Percentiles rank a stretch among this genome's conserved stretches.
phyloP scores from a whole-genome alignment of 2,797 vertebrate species.

The Halcyon badia region DNA sequence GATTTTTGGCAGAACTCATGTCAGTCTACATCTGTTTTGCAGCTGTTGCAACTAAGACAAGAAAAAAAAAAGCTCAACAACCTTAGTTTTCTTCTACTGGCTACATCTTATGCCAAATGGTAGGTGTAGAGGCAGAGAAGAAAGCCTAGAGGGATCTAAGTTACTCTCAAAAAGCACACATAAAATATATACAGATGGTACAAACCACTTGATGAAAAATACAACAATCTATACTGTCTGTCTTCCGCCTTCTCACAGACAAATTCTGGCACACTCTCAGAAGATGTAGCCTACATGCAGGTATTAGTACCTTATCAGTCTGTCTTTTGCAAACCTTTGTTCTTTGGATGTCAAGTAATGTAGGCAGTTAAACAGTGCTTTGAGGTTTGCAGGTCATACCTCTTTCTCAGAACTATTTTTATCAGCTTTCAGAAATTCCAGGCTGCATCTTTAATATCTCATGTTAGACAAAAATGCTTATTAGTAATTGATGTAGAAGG shows the following conservation, averaged over 20 bases:
- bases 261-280: slow-evolving; percentile 44
- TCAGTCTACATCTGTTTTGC: slow-evolving; percentile 80
- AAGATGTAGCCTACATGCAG: slow-evolving; percentile 68
- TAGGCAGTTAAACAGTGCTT: slow-evolving; percentile 67
- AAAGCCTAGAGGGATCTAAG: slow-evolving; percentile 54
- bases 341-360: slow-evolving; percentile 69
- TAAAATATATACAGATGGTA: slow-evolving; percentile 76
- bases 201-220: slow-evolving; percentile 67
- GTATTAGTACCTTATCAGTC: slow-evolving; percentile 56
- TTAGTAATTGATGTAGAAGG: slow-evolving; percentile 18
- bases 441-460: slow-evolving; percentile 59
- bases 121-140: slow-evolving; percentile 76
- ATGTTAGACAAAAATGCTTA: slow-evolving; percentile 47
- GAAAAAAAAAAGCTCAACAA: not conserved
- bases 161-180: slow-evolving; percentile 47
- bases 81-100: slow-evolving; percentile 72
- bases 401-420: slow-evolving; percentile 62
- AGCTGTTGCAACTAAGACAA: slow-evolving; percentile 81
- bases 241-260: not conserved
- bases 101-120: slow-evolving; percentile 76
- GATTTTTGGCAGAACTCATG: slow-evolving; percentile 77
- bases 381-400: slow-evolving; percentile 56
- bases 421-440: slow-evolving; percentile 60
- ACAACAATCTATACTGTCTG: slow-evolving; percentile 48
- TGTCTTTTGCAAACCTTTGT: slow-evolving; percentile 63